Conservation (phyloP, 2,888 invertebrate species). For the Chymomyza caudatula region DNA sequence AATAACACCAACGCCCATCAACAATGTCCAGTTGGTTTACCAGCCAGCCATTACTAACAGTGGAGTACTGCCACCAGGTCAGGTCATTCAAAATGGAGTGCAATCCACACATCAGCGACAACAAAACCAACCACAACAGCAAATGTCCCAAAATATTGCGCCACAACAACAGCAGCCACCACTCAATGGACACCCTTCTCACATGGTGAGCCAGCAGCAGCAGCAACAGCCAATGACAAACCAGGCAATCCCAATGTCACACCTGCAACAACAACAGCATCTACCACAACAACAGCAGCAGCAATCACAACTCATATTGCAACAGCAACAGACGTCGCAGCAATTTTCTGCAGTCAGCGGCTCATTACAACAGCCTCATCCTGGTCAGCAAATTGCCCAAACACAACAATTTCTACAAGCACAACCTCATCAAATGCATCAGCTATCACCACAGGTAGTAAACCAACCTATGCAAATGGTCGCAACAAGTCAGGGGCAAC, state of each 20-base stretch:
- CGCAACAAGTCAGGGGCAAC: conserved; percentile 50
- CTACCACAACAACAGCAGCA: conserved; percentile 27
- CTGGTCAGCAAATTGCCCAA: conserved; percentile 41
- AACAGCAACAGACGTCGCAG: conserved; percentile 34
- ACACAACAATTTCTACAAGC: conserved; percentile 50
- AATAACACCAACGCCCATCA: conserved; percentile 52
- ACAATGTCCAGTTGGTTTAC: conserved; percentile 62
- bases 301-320: conserved; percentile 41
- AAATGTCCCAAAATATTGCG: conserved; percentile 1
- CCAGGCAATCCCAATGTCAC: conserved; percentile 11
- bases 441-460: conserved; percentile 45
- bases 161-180: conserved; percentile 21
- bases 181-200: background rate
- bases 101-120: conserved; percentile 25
- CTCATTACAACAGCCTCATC: conserved; percentile 38
- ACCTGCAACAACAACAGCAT: conserved; percentile 31
- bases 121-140: conserved; percentile 27
- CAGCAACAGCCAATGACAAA: conserved; percentile 19
- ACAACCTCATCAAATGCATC: conserved; percentile 56
- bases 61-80: conserved; percentile 23
- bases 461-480: conserved; percentile 39
- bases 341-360: background rate
- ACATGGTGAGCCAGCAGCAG: conserved; percentile 12
- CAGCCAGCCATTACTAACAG: conserved; percentile 31
- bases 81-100: conserved; percentile 37